These are phyloP conservation scores for Drosophila simulans DNA, from an alignment of 1,140 invertebrate genomes.

Conservation along the genomic window DNA sequence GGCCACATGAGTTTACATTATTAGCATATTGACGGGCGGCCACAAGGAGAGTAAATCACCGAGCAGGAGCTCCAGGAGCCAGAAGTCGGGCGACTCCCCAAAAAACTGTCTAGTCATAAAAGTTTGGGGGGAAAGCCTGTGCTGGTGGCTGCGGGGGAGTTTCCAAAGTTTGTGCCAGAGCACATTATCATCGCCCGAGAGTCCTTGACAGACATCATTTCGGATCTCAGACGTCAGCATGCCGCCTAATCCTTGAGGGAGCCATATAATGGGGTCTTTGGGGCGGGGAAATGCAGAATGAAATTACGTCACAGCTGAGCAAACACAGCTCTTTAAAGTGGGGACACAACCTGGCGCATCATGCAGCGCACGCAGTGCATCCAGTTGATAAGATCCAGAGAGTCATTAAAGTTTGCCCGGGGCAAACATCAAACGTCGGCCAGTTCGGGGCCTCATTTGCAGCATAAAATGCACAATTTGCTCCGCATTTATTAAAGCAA, in stretches of 20 bases:
- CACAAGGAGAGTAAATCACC: slow-evolving; percentile 46
- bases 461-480: slow-evolving; percentile 76
- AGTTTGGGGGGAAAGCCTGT: slow-evolving; percentile 52
- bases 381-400: not conserved
- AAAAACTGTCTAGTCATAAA: slow-evolving; percentile 79
- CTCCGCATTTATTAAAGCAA: slow-evolving; percentile 59
- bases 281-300: slow-evolving; percentile 46
- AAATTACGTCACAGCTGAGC: slow-evolving; percentile 74
- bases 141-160: slow-evolving; percentile 30
- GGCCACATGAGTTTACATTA: slow-evolving; percentile 71
- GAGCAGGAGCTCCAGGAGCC: not conserved
- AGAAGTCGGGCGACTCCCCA: slow-evolving; percentile 10
- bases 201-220: slow-evolving; percentile 54
- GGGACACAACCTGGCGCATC: no score
- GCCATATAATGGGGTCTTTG: not conserved
- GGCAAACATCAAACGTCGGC: slow-evolving; percentile 60
- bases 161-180: slow-evolving; percentile 64
- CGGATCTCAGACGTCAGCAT: slow-evolving; percentile 57
- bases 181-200: slow-evolving; percentile 67
- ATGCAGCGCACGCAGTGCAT: not conserved
- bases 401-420: slow-evolving; percentile 48
- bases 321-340: slow-evolving; percentile 56
- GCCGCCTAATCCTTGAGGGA: slow-evolving; percentile 38
- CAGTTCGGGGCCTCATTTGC: slow-evolving; percentile 61
- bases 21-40: slow-evolving; percentile 72